Evolutionary conservation across 2,113 vertebrate species (phyloP), one percentile per base, ranked within the genome.

Genomic region (Brachyhypopomus occidentalis): DNA sequence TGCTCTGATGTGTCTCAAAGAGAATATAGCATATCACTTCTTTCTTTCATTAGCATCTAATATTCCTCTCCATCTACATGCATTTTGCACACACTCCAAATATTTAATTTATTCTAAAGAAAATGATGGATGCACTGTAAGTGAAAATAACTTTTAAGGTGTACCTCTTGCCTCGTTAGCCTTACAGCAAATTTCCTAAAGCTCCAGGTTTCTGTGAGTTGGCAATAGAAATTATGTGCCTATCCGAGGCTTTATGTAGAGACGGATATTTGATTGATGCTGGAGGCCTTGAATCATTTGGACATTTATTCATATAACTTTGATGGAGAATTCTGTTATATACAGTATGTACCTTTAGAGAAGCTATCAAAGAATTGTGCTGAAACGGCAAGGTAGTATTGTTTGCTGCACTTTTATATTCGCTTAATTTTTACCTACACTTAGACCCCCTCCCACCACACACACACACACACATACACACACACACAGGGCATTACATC

Each of bases 91-190:
- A 67, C 63, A 55, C 79, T 75, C 72, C 79, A 81, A 71, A 75
- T 75, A 81, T 81, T 75, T 81, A 71, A 81, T 81, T 81, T 72
- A 34, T 75, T 75, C 79, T 48, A 71, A 56, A 70, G 77, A 78
- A 78, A 41, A 58, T 81, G 79, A 81, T 81, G 72, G 72, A 75
- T 75, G 72, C n/a, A 25, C 58, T 45, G 62, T 74, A 62, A 81
- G 60, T 75, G 56, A 81, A 67, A 75, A 81, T 75, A 81, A 81
- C 79, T 66, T 72, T 56, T 56, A 67, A 72, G 63, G 66, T 36
- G 60, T 45, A 25, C 79, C 72, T 56, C 41, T 56, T 71, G 74
- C 79, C 72, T 66, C 72, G 38, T 25, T 62, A 71, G 45, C 58
- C n/a, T 52, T 52, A 52, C 25, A 55, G 48, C 17, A n/a, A 70